phyloP scores from a whole-genome alignment of 2,888 invertebrate genomes.

The Cantharis flavilabris region DNA sequence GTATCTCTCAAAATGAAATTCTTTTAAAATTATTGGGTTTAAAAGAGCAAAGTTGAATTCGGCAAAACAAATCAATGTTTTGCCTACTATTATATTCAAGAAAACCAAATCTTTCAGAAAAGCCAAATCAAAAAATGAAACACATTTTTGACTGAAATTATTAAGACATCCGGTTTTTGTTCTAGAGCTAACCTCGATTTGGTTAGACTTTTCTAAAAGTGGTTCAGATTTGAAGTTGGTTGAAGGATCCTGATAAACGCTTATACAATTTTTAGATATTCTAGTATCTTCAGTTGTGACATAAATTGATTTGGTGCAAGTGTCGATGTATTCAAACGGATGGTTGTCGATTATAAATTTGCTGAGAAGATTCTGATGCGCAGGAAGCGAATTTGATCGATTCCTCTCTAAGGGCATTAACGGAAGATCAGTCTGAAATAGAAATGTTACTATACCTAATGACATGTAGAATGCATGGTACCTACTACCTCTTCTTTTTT shows the following conservation, averaged over 20 bases:
- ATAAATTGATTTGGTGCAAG: neutral
- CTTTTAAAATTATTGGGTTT: constrained; percentile 74
- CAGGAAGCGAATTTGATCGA: neutral
- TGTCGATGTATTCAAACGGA: neutral
- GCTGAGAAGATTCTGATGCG: neutral
- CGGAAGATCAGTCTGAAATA: neutral
- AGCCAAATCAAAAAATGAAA: constrained; percentile 72
- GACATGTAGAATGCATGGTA: constrained; percentile 6
- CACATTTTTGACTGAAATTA: constrained; percentile 67
- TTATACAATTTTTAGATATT: neutral
- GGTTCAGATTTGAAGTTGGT: neutral
- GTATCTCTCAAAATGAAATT: constrained; percentile 56
- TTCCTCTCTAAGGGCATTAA: neutral
- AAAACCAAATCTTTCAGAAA: constrained; percentile 70
- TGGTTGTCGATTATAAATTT: neutral
- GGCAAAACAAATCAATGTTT: constrained; percentile 72
- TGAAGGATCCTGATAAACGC: neutral
- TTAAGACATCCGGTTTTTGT: constrained; percentile 66
- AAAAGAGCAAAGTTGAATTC: constrained; percentile 75
- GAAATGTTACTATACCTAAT: no score
- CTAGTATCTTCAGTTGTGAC: neutral
- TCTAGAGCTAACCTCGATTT: no score
- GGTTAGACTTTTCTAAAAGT: no score
- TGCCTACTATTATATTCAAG: constrained; percentile 71
- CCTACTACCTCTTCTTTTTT: constrained; percentile 27